A percentile compares a stretch with the other conserved stretches of the same genome.
Evolutionary conservation across 2,797 vertebrate species (phyloP).

Genomic region (Enteromius fasciolatus): DNA sequence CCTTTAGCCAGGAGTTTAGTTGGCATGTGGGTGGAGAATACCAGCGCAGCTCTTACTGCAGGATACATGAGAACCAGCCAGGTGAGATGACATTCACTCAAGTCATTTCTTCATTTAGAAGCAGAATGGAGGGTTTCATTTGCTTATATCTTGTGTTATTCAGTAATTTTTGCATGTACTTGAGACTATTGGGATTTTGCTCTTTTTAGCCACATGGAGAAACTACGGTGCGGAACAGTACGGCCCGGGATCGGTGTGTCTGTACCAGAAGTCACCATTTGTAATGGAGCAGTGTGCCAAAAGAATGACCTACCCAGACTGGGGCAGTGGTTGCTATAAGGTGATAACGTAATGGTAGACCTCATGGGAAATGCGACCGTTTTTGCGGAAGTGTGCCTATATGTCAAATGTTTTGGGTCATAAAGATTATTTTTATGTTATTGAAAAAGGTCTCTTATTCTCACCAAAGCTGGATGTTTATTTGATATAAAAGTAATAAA

Average conservation of each 20-base stretch:
- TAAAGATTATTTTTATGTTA: background rate
- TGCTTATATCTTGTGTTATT: background rate
- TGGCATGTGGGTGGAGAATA: conserved; percentile 95
- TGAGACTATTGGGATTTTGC: background rate
- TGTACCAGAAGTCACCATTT: conserved; percentile 92
- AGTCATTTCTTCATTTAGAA: background rate
- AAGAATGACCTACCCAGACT: conserved; percentile 92
- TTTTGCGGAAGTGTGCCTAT: background rate
- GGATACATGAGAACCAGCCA: conserved; percentile 91
- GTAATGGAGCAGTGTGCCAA: conserved; percentile 92
- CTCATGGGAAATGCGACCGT: background rate
- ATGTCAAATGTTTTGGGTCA: background rate
- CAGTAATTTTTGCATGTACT: background rate
- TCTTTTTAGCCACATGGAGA: conserved; percentile 84
- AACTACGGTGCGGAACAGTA: conserved; percentile 96
- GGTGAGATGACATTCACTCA: conserved; percentile 71
- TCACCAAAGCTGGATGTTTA: background rate
- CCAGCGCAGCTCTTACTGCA: conserved; percentile 94
- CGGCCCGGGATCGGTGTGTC: conserved; percentile 88
- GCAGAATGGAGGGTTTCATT: background rate
- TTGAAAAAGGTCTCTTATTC: background rate
- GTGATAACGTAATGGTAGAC: conserved; percentile 64
- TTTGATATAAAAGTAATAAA: too few relatives aligned
- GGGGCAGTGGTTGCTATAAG: conserved; percentile 97
- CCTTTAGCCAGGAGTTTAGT: conserved; percentile 97